These are phyloP conservation scores for Uria aalge DNA, from an alignment of 2,113 vertebrate species.

Conservation along the genomic window DNA sequence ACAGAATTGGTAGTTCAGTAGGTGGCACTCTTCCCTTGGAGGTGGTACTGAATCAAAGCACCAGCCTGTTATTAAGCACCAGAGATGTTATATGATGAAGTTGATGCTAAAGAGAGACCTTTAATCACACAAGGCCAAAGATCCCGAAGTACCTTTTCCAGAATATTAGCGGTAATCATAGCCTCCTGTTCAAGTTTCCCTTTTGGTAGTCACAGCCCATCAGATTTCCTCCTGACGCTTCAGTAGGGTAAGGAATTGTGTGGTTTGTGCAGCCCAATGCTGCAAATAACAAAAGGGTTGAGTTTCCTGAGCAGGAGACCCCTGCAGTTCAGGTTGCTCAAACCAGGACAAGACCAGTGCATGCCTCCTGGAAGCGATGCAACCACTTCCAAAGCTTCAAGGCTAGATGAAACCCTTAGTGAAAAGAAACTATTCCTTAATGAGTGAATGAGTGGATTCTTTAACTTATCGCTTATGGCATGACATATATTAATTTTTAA, in stretches of 20 bases:
- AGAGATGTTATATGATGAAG: not conserved
- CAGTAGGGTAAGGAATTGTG: not conserved
- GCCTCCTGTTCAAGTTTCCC: not conserved
- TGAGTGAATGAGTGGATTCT: not conserved
- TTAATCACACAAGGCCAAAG: not conserved
- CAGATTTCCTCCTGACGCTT: not conserved
- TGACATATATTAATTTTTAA: not conserved
- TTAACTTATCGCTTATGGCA: not conserved
- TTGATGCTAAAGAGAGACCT: not conserved
- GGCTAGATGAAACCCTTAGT: not conserved
- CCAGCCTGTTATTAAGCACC: not conserved
- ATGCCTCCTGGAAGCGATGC: fast-evolving
- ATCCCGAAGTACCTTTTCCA: not conserved
- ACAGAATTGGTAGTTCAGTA: not conserved
- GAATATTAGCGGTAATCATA: not conserved
- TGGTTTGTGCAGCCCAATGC: not conserved
- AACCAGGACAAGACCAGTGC: not conserved
- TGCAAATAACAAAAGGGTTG: not conserved
- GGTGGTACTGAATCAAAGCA: not conserved
- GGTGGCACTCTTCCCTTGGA: slow-evolving; percentile 63
- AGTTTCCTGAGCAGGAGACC: not conserved
- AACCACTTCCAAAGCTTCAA: not conserved
- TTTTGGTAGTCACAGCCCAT: not conserved
- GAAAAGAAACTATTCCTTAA: not conserved
- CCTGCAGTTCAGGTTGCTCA: not conserved